Evolutionary conservation across 1,140 invertebrate species (phyloP).

Genomic region (Druon quercuslanigerum): DNA sequence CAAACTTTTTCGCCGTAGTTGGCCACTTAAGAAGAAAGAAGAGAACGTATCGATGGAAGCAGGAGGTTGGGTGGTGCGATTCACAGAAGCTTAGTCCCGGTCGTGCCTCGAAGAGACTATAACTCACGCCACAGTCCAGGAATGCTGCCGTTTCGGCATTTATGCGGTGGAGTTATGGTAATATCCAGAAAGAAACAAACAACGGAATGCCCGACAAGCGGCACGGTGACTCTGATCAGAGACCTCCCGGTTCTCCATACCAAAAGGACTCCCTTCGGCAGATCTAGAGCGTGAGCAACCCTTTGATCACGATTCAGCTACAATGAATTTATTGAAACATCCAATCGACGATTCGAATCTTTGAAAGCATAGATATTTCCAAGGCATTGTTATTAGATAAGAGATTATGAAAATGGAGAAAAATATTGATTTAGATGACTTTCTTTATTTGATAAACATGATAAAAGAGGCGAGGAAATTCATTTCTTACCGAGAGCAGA

Average conservation of each 20-base stretch:
- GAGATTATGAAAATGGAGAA: no score
- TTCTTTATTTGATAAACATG: neutral
- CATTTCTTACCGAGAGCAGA: neutral
- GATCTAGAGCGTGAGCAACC: no score
- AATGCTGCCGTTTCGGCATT: conserved; percentile 35
- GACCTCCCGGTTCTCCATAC: conserved; percentile 17
- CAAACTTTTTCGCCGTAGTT: neutral
- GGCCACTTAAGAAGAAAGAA: neutral
- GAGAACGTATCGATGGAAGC: neutral
- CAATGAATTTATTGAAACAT: no score
- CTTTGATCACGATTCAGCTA: no score
- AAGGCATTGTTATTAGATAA: no score
- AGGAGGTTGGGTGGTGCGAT: conserved; percentile 12
- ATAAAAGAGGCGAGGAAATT: neutral
- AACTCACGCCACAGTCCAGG: conserved; percentile 36
- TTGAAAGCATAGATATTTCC: no score
- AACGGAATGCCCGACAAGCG: conserved; percentile 35
- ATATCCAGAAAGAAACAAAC: conserved; percentile 36
- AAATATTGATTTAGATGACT: neutral
- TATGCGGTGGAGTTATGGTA: conserved; percentile 44
- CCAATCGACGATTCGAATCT: no score
- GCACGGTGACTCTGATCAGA: neutral
- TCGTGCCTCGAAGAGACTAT: conserved; percentile 16
- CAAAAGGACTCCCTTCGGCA: neutral
- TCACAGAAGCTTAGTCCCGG: neutral